Conservation (phyloP, 2,888 invertebrate species). For the Dinocampus coccinellae region DNA sequence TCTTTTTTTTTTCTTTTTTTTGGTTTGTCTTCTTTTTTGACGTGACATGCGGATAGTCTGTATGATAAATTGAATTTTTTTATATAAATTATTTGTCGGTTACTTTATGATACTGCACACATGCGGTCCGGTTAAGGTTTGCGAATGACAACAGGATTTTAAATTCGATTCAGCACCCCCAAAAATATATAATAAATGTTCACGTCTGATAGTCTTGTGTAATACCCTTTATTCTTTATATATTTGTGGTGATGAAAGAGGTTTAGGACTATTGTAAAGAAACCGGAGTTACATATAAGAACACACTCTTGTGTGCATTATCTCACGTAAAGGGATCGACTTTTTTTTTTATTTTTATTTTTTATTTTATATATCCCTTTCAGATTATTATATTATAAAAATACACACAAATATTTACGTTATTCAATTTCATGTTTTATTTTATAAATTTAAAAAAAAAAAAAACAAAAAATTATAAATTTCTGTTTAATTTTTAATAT, state of each 20-base stretch:
- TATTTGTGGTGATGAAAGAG: not conserved
- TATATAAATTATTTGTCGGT: not conserved
- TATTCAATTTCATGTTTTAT: too few relatives aligned
- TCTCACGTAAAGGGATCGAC: constrained; percentile 19
- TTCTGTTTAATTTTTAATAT: too few relatives aligned
- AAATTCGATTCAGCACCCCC: constrained; percentile 7
- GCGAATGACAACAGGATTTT: not conserved
- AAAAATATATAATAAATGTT: constrained; percentile 16
- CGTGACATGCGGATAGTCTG: too few relatives aligned
- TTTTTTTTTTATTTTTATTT: constrained; percentile 16
- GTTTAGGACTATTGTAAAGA: constrained; percentile 40
- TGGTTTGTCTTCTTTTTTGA: too few relatives aligned
- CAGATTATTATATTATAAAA: too few relatives aligned
- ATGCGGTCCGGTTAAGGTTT: not conserved
- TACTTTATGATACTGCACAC: not conserved
- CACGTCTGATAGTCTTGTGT: constrained; percentile 20
- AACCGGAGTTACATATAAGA: constrained; percentile 41
- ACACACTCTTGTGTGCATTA: not conserved
- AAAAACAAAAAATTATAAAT: too few relatives aligned
- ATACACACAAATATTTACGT: too few relatives aligned
- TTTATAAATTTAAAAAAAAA: too few relatives aligned
- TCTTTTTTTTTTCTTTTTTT: too few relatives aligned
- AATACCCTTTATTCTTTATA: not conserved
- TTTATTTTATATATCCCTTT: not conserved
- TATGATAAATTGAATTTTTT: too few relatives aligned